Conservation (phyloP, 1,140 invertebrate genomes). For the Drosophila arizonae region DNA sequence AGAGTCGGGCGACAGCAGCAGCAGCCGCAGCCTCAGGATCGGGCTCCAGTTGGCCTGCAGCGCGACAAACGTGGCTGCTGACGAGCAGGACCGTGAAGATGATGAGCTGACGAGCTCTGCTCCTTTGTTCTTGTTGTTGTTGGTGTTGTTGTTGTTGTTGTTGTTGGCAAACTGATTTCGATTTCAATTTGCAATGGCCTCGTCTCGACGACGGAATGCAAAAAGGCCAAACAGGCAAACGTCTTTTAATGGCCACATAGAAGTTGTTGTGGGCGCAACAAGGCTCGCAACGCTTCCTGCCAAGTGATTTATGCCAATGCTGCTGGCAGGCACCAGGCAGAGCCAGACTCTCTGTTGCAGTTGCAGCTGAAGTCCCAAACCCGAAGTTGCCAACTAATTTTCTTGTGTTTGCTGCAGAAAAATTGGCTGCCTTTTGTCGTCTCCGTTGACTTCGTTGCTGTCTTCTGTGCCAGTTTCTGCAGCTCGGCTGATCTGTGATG, state of each 20-base stretch:
- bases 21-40: slow-evolving; percentile 1
- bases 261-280: slow-evolving; percentile 77
- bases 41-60: slow-evolving; percentile 46
- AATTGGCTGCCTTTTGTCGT: slow-evolving; percentile 75
- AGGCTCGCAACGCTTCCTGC: slow-evolving; percentile 79
- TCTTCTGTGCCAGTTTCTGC: slow-evolving; percentile 51
- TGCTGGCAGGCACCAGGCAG: slow-evolving; percentile 48
- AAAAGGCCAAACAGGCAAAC: slow-evolving; percentile 48
- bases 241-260: slow-evolving; percentile 80
- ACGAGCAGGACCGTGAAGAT: slow-evolving; percentile 26
- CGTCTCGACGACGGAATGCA: slow-evolving; percentile 63
- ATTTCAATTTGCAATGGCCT: slow-evolving; percentile 78
- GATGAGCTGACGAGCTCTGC: slow-evolving; percentile 42
- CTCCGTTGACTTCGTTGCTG: slow-evolving; percentile 27
- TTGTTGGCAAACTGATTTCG: slow-evolving; percentile 69
- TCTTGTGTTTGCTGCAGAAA: slow-evolving; percentile 75
- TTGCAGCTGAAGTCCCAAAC: slow-evolving; percentile 9
- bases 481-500: slow-evolving; percentile 71
- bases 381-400: slow-evolving; percentile 69
- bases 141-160: slow-evolving; percentile 21
- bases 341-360: slow-evolving; percentile 13
- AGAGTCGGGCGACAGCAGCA: background rate
- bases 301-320: slow-evolving; percentile 80
- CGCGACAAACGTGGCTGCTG: slow-evolving; percentile 44
- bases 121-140: slow-evolving; percentile 22